phyloP scores from a whole-genome alignment of 2,797 vertebrate genomes.

The Oreochromis mossambicus region DNA sequence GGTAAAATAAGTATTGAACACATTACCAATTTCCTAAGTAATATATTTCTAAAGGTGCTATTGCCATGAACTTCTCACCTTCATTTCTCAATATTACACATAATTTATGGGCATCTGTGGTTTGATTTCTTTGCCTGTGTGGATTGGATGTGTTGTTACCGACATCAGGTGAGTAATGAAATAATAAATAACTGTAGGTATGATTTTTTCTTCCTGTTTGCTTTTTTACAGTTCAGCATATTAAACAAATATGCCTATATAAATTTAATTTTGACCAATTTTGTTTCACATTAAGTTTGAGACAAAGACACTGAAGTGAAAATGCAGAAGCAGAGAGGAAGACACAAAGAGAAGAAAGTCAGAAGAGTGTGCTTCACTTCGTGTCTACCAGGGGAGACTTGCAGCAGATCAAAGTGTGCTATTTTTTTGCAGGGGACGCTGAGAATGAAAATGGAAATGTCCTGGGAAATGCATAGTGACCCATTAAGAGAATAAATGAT shows the following conservation, averaged over 20 bases:
- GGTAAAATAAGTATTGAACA: not conserved
- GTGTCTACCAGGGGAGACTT: not conserved
- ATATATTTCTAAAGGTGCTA: not conserved
- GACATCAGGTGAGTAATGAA: not conserved
- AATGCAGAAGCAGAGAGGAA: not conserved
- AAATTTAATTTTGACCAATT: not conserved
- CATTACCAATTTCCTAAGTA: rapidly evolving
- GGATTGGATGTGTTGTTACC: not conserved
- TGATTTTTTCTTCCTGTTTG: not conserved
- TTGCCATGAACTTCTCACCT: not conserved
- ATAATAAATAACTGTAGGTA: not conserved
- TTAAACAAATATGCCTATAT: not conserved
- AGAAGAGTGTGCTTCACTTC: not conserved
- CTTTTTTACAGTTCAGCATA: not conserved
- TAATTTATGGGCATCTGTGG: not conserved
- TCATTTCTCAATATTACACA: not conserved
- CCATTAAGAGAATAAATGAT: constrained; percentile 24
- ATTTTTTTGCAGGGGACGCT: constrained; percentile 46
- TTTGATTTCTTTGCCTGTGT: not conserved
- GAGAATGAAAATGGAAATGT: constrained; percentile 18
- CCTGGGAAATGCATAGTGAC: constrained; percentile 39
- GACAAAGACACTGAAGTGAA: not conserved
- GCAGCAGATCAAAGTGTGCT: constrained; percentile 22
- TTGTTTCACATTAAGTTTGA: not conserved
- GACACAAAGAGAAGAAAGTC: not conserved